Evolutionary conservation across 2,797 vertebrate genomes (phyloP).

Genomic region (Scleropages formosus): DNA sequence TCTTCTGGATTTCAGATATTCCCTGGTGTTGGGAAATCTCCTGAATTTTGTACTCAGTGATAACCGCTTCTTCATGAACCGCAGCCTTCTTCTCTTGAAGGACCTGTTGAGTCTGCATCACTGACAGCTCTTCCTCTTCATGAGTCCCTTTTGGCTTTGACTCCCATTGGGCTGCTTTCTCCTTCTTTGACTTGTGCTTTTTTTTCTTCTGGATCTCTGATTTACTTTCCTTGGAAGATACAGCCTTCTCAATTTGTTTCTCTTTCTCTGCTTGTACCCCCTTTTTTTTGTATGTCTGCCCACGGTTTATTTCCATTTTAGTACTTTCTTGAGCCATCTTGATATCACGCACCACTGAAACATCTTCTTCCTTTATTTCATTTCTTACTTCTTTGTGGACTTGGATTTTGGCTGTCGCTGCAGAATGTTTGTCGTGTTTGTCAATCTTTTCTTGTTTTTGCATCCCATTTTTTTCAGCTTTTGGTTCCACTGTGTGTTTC

Average conservation of each 20-base stretch:
- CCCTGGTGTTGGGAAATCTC: constrained; percentile 53
- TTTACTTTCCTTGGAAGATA: constrained; percentile 48
- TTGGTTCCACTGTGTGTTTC: constrained; percentile 58
- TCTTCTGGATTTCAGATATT: constrained; percentile 54
- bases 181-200: constrained; percentile 72
- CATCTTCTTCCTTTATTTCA: constrained; percentile 49
- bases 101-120: constrained; percentile 50
- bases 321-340: constrained; percentile 43
- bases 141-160: constrained; percentile 44
- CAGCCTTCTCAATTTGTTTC: constrained; percentile 46
- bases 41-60: constrained; percentile 53
- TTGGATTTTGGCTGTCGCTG: constrained; percentile 37
- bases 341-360: constrained; percentile 35
- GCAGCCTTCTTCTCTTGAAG: constrained; percentile 49
- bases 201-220: constrained; percentile 50
- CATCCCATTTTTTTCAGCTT: constrained; percentile 50
- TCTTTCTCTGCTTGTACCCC: constrained; percentile 43
- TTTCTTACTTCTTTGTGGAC: constrained; percentile 37
- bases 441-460: constrained; percentile 46
- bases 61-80: constrained; percentile 53
- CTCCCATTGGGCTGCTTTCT: constrained; percentile 55
- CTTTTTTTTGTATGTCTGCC: constrained; percentile 35
- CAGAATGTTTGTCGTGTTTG: constrained; percentile 39
- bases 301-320: constrained; percentile 49
- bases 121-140: constrained; percentile 49